A percentile compares a stretch with the other conserved stretches of the same genome.
Conservation (phyloP, 2,797 vertebrate species). For the Amblyraja radiata region DNA sequence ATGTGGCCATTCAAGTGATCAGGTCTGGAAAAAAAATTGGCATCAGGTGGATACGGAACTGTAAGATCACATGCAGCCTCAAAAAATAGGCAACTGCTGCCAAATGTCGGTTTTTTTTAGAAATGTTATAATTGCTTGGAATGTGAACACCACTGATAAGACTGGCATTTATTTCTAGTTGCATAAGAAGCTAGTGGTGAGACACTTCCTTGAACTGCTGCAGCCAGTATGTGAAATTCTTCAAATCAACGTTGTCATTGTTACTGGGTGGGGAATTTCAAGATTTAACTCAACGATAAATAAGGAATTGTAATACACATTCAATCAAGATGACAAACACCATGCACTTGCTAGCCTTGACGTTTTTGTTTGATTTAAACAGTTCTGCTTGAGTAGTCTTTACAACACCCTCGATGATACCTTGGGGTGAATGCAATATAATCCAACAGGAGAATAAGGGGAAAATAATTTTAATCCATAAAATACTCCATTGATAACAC, state of each 20-base stretch:
- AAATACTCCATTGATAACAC: background rate
- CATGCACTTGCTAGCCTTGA: background rate
- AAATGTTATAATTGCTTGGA: background rate
- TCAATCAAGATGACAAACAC: background rate
- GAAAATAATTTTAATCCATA: background rate
- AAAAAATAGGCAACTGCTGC: background rate
- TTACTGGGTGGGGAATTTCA: background rate
- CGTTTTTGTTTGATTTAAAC: background rate
- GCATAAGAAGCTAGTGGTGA: background rate
- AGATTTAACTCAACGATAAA: background rate
- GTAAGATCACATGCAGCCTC: background rate
- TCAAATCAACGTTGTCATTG: too few species aligned
- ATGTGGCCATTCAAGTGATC: conserved; percentile 98
- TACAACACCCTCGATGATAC: too few species aligned
- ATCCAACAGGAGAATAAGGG: background rate
- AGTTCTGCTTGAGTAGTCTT: background rate
- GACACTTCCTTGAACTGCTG: background rate
- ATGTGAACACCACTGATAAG: background rate
- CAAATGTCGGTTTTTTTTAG: background rate
- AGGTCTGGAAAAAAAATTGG: conserved; percentile 64
- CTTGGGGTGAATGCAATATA: background rate
- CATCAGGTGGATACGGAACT: background rate
- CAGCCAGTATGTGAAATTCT: background rate
- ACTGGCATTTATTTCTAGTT: background rate
- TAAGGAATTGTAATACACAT: background rate